Base-by-base conservation (phyloP, 1,140 invertebrate genomes). In the Leucophenga varia region DNA sequence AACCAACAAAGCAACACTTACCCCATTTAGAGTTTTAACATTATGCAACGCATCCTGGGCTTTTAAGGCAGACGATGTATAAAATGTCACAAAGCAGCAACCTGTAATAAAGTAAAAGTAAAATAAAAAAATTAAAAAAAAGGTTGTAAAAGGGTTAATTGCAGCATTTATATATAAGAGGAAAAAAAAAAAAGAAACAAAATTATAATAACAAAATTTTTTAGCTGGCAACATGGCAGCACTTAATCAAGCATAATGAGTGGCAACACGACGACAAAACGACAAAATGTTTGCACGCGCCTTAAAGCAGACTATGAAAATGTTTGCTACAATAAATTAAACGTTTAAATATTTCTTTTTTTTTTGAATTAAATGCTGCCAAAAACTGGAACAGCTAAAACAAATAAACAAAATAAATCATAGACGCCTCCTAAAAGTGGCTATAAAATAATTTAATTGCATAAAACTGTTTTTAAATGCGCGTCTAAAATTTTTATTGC, bases 11-110 rank as follows among this genome's bases (percentile, higher is more conserved):
- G 38, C 34, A 47, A 20, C 28, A 89, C 94, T 95, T 84, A 98
- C 95, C 86, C 94, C 93, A 63, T 86, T 87, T 77, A 99, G 85
- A 58, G 92, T 97, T 84, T 95, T 95, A 72, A 98, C 89, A 83
- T 98, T 98, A 82, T 99, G 97, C 69, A 98, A 85, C 67, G 92
- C 94, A 82, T 98, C 95, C 82, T 99, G 97, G 56, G 97, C 96
- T 78, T 92, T 91, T 64, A 99, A 82, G 52, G 97, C 96, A 63
- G 95, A 82, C 97, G 95, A 71, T 61, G 93, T 96, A 80, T 88
- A 98, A 82, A 95, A 99, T 61, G 96, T 99, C 65, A 99, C 95
- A 83, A 99, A 99, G 83, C 97, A 99, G 83, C 97, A 99, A 74
- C 97, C 96, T 97, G 85, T 19, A 88, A 90, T 77, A 82, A 77